A percentile compares a stretch with the other conserved stretches of the same genome.
Evolutionary conservation across 1,140 invertebrate species (phyloP).

Genomic region (Gerris buenoi): DNA sequence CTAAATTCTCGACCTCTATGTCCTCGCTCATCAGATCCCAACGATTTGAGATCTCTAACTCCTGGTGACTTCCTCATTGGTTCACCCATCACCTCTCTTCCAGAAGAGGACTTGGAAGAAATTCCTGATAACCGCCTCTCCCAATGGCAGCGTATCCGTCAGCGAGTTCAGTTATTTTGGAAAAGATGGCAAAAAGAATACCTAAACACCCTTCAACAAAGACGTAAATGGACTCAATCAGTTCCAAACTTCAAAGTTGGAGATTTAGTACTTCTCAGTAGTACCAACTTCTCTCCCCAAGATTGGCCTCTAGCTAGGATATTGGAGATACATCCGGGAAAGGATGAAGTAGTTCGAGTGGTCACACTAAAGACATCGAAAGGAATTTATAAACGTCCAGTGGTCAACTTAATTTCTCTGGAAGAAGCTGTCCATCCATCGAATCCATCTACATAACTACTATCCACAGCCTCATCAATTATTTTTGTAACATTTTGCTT

Average conservation of each 20-base stretch:
- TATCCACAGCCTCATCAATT: too few species aligned
- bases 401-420: too few species aligned
- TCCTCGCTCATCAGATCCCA: constrained; percentile 12
- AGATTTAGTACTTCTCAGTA: constrained; percentile 26
- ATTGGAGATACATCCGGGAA: constrained; percentile 25
- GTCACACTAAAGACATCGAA: constrained; percentile 24
- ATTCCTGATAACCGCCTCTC: constrained; percentile 15
- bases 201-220: constrained; percentile 20
- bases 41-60: constrained; percentile 14
- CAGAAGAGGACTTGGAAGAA: constrained; percentile 11
- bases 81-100: constrained; percentile 12
- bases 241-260: constrained; percentile 9
- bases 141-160: constrained; percentile 19
- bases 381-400: constrained; percentile 2
- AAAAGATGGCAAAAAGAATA: constrained; percentile 26
- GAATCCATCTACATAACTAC: too few species aligned
- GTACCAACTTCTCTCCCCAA: constrained; percentile 25
- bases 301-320: constrained; percentile 28
- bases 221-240: constrained; percentile 20
- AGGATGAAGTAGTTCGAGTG: constrained; percentile 27
- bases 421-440: too few species aligned
- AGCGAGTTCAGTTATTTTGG: constrained; percentile 25
- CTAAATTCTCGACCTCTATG: constrained; percentile 18
- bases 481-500: too few species aligned
- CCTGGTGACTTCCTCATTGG: constrained; percentile 25